Evolutionary conservation across 2,888 invertebrate species (phyloP), one percentile per base, ranked within the genome.

Genomic region (Aphodius granarius): DNA sequence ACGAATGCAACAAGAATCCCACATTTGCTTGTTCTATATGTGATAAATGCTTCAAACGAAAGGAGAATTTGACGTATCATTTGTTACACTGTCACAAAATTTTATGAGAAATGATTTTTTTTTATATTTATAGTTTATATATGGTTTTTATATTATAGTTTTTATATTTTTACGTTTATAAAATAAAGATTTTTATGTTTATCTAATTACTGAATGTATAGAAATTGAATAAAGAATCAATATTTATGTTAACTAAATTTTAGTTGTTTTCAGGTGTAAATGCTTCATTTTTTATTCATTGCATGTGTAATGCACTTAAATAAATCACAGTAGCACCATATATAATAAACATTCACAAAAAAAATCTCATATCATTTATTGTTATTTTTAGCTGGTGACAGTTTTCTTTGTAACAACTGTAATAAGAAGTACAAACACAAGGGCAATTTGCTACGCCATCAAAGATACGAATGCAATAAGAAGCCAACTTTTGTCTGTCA

Each of bases 391-490:
- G 5, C 71, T n/a, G 19, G 65, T 65, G 65, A 1, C 6, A 43
- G 16, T 66, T 5, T 21, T 65, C 13, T 65, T 5, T 19, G 63
- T 72, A 62, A 16, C 20, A 5, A 5, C 19, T 90, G 91, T 81
- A 87, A 87, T 71, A 90, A 89, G 80, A 85, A 85, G 70, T 91
- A 90, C 81, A 88, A 88, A 19, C 89, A 89, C 84, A 87, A 89
- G 78, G 87, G 89, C 79, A 90, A 89, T 81, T 86, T 91, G 79
- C 87, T 87, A 76, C 87, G 89, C 15, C 91, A 91, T 79, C 81
- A 89, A 78, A 88, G 88, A 74, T 87, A 89, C 78, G 90, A 91
- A 80, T 91, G 91, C 80, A 90, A 90, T 73, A 88, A 89, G 76
- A 86, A 86, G 77, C 90, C 91, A 0, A 87, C 87, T 19, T 89